Conservation (phyloP, 2,888 invertebrate genomes). For the Eupithecia tripunctaria region DNA sequence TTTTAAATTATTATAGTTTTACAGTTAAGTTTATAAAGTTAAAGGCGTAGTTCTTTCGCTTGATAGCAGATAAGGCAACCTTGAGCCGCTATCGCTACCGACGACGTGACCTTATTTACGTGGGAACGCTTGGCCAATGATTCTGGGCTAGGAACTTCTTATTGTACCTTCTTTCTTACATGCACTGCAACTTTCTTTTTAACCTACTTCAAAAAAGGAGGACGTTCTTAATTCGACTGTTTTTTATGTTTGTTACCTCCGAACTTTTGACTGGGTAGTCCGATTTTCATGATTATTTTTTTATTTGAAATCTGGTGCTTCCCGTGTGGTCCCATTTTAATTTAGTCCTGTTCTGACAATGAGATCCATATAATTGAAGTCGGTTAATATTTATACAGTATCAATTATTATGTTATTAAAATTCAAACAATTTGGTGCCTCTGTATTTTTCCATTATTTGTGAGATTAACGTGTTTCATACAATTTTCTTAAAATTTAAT, state of each 20-base stretch:
- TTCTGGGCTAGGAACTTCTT: not conserved
- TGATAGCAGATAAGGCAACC: conserved; percentile 46
- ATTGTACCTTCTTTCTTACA: conserved; percentile 1
- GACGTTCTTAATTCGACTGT: too few relatives aligned
- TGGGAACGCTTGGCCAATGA: conserved; percentile 22
- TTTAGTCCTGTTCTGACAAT: too few relatives aligned
- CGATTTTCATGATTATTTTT: too few relatives aligned
- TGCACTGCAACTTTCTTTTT: conserved; percentile 3
- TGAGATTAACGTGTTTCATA: not conserved
- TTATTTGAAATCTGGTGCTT: too few relatives aligned
- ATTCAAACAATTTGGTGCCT: not conserved
- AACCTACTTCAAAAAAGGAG: too few relatives aligned
- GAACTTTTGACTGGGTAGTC: too few relatives aligned
- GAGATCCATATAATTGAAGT: too few relatives aligned
- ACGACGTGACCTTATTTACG: conserved; percentile 46
- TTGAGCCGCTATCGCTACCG: conserved; percentile 57
- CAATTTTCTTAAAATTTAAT: not conserved
- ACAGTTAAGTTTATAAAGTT: not conserved
- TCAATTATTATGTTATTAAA: too few relatives aligned
- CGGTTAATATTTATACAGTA: too few relatives aligned
- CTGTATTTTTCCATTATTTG: not conserved
- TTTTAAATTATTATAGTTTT: not conserved
- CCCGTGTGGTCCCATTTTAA: too few relatives aligned
- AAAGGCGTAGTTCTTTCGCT: conserved; percentile 11
- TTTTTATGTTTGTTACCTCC: too few relatives aligned